Conservation (phyloP, 2,113 vertebrate genomes). For the Microtus montanus region DNA sequence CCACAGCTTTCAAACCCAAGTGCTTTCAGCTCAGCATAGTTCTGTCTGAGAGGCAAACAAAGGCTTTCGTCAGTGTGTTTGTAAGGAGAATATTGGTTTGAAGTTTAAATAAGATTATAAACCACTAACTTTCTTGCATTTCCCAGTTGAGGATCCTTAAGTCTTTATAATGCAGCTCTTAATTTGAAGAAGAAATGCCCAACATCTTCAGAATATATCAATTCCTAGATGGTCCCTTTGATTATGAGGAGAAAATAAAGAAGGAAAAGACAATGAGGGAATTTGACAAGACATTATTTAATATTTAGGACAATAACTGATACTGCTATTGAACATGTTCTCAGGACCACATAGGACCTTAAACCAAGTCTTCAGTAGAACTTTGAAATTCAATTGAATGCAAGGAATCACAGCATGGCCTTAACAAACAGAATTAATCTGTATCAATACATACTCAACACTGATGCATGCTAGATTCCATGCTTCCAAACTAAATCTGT, state of each 20-base stretch:
- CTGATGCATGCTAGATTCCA: not conserved
- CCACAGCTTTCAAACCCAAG: not conserved
- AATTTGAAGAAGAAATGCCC: not conserved
- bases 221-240: not conserved
- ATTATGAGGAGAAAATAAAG: not conserved
- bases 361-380: not conserved
- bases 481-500: not conserved
- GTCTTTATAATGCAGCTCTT: not conserved
- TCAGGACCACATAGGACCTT: not conserved
- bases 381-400: not conserved
- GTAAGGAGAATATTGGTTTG: not conserved
- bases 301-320: not conserved
- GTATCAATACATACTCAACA: not conserved
- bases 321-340: not conserved
- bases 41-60: not conserved
- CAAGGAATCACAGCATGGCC: not conserved
- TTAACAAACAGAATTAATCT: not conserved
- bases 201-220: not conserved
- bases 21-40: not conserved
- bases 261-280: not conserved
- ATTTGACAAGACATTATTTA: not conserved
- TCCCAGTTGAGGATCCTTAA: not conserved
- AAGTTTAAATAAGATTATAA: conserved; percentile 21
- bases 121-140: conserved; percentile 10
- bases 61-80: not conserved